A percentile compares a stretch with the other conserved stretches of the same genome.
Evolutionary conservation across 2,888 invertebrate species (phyloP).

Genomic region (Tetropium fuscum): DNA sequence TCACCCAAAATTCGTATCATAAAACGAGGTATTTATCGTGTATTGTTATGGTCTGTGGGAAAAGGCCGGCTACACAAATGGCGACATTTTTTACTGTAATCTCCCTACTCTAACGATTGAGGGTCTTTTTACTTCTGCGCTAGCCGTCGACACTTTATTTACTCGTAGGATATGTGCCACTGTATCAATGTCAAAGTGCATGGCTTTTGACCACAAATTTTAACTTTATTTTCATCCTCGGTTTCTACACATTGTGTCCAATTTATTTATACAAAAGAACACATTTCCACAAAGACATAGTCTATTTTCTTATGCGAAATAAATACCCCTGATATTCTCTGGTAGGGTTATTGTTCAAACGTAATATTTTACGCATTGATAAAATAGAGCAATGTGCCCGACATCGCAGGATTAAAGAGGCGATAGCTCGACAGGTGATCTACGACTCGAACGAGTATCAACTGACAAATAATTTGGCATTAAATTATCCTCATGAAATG

Average conservation of each 20-base stretch:
- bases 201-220: slow-evolving; percentile 32
- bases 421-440: too few species aligned
- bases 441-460: too few species aligned
- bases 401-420: too few species aligned
- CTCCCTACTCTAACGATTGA: slow-evolving; percentile 43
- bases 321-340: too few species aligned
- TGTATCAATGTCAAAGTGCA: slow-evolving; percentile 43
- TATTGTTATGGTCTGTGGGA: slow-evolving; percentile 51
- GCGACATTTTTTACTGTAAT: slow-evolving; percentile 55
- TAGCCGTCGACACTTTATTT: slow-evolving; percentile 30
- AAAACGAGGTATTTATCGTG: slow-evolving; percentile 55
- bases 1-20: slow-evolving; percentile 53
- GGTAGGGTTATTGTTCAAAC: too few species aligned
- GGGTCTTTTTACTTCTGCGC: slow-evolving; percentile 32
- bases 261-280: slow-evolving; percentile 3
- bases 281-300: not conserved
- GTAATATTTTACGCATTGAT: too few species aligned
- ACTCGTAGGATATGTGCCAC: slow-evolving; percentile 39
- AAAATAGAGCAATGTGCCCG: too few species aligned
- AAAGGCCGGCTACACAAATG: slow-evolving; percentile 50
- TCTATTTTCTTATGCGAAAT: too few species aligned
- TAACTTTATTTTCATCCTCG: slow-evolving; percentile 23
- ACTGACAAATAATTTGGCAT: too few species aligned
- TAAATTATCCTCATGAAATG: too few species aligned
- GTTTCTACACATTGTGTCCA: slow-evolving; percentile 8